These are phyloP conservation scores for Gymnoscelis rufifasciata DNA, from an alignment of 2,888 invertebrate genomes.

Conservation along the genomic window DNA sequence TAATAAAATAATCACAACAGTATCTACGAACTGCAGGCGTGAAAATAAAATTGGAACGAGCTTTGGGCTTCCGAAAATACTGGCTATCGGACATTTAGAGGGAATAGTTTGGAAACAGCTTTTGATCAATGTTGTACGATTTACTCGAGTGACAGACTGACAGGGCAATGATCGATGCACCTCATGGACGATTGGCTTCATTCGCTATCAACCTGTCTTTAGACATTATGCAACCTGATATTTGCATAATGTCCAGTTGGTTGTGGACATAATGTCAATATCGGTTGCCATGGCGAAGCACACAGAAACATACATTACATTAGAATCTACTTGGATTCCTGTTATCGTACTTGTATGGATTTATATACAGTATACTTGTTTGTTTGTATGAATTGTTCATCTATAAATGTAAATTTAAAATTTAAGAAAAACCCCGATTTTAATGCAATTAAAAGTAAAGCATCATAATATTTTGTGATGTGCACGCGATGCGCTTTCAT, in stretches of 20 bases:
- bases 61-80: slow-evolving; percentile 56
- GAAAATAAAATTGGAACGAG: slow-evolving; percentile 70
- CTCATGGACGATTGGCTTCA: slow-evolving; percentile 11
- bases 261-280: slow-evolving; percentile 19
- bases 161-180: slow-evolving; percentile 23
- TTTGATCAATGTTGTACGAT: slow-evolving; percentile 29
- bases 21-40: slow-evolving; percentile 71
- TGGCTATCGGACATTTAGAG: slow-evolving; percentile 33
- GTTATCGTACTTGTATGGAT: too few relatives aligned
- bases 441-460: too few relatives aligned
- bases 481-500: too few relatives aligned
- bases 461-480: too few relatives aligned
- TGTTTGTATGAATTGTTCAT: too few relatives aligned
- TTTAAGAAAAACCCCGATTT: too few relatives aligned
- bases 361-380: too few relatives aligned
- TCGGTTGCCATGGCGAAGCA: background rate
- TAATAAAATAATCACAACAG: too few relatives aligned
- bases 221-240: too few relatives aligned
- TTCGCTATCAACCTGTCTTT: slow-evolving; percentile 21
- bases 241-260: slow-evolving; percentile 21
- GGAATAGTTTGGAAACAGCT: slow-evolving; percentile 30
- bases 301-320: too few relatives aligned
- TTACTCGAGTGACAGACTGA: slow-evolving; percentile 24
- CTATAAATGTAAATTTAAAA: too few relatives aligned
- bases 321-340: too few relatives aligned